Conservation (phyloP, 30 jellyfish, hydroid and myxozoan species). For the Cassiopea andromeda region DNA sequence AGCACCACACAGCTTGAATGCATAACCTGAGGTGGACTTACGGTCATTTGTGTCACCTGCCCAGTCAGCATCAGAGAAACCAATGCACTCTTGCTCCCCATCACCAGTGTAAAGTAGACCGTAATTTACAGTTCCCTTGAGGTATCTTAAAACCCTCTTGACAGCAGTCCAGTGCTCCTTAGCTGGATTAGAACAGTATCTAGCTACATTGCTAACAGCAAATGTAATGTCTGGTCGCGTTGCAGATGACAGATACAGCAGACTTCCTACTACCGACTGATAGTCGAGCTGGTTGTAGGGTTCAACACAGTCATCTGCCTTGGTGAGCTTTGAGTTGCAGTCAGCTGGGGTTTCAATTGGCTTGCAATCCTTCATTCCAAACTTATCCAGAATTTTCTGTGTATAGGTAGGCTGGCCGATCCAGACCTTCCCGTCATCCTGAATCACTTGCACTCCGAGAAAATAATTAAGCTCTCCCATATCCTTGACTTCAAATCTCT, state of each 20-base stretch:
- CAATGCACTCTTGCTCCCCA: neutral
- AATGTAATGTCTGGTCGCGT: too few relatives aligned
- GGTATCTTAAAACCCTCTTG: constrained; percentile 67
- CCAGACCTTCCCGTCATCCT: constrained; percentile 11
- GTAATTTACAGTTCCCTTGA: constrained; percentile 41
- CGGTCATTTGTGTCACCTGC: constrained; percentile 68
- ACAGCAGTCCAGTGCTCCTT: constrained; percentile 69
- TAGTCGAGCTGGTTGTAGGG: constrained; percentile 19
- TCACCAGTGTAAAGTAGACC: constrained; percentile 18
- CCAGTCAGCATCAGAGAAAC: constrained; percentile 76
- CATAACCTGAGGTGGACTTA: constrained; percentile 56
- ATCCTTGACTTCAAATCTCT: constrained; percentile 47
- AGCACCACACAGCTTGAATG: constrained; percentile 37
- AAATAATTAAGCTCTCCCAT: constrained; percentile 59
- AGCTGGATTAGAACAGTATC: constrained; percentile 18
- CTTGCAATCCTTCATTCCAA: constrained; percentile 38
- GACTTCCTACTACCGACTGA: too few relatives aligned
- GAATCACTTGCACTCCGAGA: constrained; percentile 48
- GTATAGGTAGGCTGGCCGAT: constrained; percentile 40
- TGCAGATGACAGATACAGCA: too few relatives aligned
- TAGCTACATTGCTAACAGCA: constrained; percentile 61
- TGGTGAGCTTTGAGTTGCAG: constrained; percentile 18
- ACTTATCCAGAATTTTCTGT: constrained; percentile 18
- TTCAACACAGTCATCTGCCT: constrained; percentile 5
- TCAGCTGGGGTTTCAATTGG: constrained; percentile 54